A percentile compares a stretch with the other conserved stretches of the same genome.
phyloP scores from a whole-genome alignment of 2,888 invertebrate species.

The Cryptosula pallasiana region DNA sequence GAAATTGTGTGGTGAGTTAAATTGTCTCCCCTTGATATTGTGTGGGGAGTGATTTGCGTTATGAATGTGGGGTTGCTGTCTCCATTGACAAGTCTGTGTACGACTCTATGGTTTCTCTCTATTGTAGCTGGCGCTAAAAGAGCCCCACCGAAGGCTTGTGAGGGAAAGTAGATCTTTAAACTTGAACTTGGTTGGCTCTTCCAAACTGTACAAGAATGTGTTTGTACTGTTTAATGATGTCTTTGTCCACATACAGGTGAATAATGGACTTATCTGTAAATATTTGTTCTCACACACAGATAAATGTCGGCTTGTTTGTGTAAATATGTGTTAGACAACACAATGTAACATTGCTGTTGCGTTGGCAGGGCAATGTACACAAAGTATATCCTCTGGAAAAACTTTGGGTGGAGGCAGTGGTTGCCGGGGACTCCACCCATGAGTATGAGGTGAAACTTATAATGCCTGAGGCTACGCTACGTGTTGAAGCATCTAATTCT shows the following conservation, averaged over 20 bases:
- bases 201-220: slow-evolving; percentile 71
- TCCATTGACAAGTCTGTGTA: no score
- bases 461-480: slow-evolving; percentile 72
- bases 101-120: no score
- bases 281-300: no score
- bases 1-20: no score
- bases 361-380: slow-evolving; percentile 44
- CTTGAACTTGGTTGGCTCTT: slow-evolving; percentile 65
- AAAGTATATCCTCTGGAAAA: slow-evolving; percentile 66
- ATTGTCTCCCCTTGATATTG: no score
- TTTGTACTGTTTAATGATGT: slow-evolving; percentile 77
- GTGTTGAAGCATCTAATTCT: slow-evolving; percentile 63
- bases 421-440: not conserved
- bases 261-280: no score
- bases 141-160: slow-evolving; percentile 68
- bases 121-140: slow-evolving; percentile 40
- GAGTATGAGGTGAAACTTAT: slow-evolving; percentile 56
- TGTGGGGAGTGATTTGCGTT: no score
- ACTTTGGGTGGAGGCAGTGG: slow-evolving; percentile 69
- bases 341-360: not conserved
- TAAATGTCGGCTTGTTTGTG: no score
- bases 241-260: slow-evolving; percentile 62
- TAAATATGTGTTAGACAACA: not conserved
- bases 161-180: slow-evolving; percentile 70
- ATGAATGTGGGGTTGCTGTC: no score